Evolutionary conservation across 35 echinoderm and acorn worm genomes (phyloP), one percentile per base, ranked within the genome.

Genomic region (Apostichopus japonicus): DNA sequence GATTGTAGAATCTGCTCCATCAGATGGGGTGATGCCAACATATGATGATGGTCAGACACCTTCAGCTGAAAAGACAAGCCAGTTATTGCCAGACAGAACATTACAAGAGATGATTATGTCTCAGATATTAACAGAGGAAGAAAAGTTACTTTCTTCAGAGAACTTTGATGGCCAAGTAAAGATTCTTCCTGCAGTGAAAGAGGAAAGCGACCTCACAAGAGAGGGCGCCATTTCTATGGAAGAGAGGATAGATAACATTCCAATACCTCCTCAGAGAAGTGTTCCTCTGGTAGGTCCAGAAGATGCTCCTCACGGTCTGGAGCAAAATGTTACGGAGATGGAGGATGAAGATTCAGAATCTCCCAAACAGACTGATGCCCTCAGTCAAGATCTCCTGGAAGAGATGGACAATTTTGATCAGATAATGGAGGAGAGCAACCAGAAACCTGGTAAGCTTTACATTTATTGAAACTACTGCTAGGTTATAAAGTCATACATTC

Each of bases 351-450:
- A 59, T 87, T 11, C 4, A 58, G 17, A 24, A 59, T 0, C 33
- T 27, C 80, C 33, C 8, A 44, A 83, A 5, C 33, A 83, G 55
- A 61, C 16, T 44, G 33, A 44, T 44, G 33, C 33, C 3, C 27
- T 44, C 16, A 13, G 5, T 83, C 79, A 51, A 83, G 79, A 51
- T 15, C 79, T 19, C 65, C 4, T 21, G 1, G n/a, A 77, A 91
- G 81, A 96, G 58, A 90, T 94, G 21, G 95, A 96, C 8, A 94
- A 76, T 27, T 96, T 93, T 92, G 92, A 94, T 86, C 81, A 88
- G 21, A 75, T 94, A 5, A 96, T 96, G 54, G 95, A 96, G n/a
- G 90, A 92, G 16, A 92, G 93, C 89, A 63, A 44, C 53, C 77
- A 54, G 23, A 7, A 79, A 19, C 57, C 65, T 58, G 83, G 90